A percentile compares a stretch with the other conserved stretches of the same genome.
phyloP scores from a whole-genome alignment of 2,113 vertebrate genomes.

The Athene cunicularia region DNA sequence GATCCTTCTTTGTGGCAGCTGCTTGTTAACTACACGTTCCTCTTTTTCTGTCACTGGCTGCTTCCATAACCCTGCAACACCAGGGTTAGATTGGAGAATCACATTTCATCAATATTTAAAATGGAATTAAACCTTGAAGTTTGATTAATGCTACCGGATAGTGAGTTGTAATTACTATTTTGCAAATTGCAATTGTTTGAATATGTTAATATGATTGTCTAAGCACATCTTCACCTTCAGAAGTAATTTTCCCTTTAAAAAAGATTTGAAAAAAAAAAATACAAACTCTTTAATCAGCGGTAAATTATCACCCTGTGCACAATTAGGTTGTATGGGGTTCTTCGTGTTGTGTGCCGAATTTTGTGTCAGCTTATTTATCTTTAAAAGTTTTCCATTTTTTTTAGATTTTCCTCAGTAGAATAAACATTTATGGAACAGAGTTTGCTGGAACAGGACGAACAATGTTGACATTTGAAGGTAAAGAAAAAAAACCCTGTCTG shows the following conservation, averaged over 20 bases:
- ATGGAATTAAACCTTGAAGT: slow-evolving; percentile 87
- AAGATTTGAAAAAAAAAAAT: slow-evolving; percentile 63
- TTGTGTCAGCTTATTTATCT: slow-evolving; percentile 44
- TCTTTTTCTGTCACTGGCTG: slow-evolving; percentile 65
- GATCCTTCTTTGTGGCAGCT: slow-evolving; percentile 85
- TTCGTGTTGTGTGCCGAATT: slow-evolving; percentile 12
- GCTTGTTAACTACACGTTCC: slow-evolving; percentile 81
- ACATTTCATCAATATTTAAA: slow-evolving; percentile 90
- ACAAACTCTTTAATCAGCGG: slow-evolving; percentile 83
- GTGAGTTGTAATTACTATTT: slow-evolving; percentile 88
- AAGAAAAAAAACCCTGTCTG: not conserved
- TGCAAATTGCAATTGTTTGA: slow-evolving; percentile 83
- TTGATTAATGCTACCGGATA: slow-evolving; percentile 81
- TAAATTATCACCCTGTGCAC: slow-evolving; percentile 80
- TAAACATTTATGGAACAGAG: not conserved
- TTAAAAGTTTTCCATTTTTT: slow-evolving; percentile 58
- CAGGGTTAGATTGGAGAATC: slow-evolving; percentile 80
- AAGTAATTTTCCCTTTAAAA: slow-evolving; percentile 81
- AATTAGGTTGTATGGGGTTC: slow-evolving; percentile 46
- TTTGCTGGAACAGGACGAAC: not conserved
- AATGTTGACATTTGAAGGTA: not conserved
- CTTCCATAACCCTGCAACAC: slow-evolving; percentile 78
- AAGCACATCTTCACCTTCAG: slow-evolving; percentile 88
- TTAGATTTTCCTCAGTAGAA: not conserved
- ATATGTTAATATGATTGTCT: slow-evolving; percentile 87